Evolutionary conservation across 2,888 invertebrate species (phyloP), one percentile per base, ranked within the genome.

Genomic region (Drosophila subsilvestris): DNA sequence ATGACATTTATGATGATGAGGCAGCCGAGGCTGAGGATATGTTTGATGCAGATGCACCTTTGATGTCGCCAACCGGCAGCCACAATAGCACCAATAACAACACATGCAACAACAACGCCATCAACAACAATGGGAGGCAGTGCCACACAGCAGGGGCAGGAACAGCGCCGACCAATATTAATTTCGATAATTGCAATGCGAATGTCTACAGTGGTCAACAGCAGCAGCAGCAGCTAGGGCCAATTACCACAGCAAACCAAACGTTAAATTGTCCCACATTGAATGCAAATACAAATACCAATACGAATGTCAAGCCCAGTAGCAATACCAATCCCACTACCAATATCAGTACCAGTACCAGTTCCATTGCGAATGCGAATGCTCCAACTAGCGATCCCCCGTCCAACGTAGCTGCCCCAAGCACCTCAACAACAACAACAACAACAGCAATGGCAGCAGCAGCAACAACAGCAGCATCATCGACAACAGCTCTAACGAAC

Each of bases 171-270:
- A 72, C 69, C 76, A 86, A 83, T 79, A 89, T 80, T 81, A 90
- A 90, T 89, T 86, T 89, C 76, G 90, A 90, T 90, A 90, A 91
- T 89, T 89, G 83, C 81, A 90, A 90, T 88, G 84, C 83, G 79
- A 90, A 88, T 86, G 79, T 85, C 76, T 86, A 86, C 71, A 55
- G 76, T 62, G 79, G 84, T 72, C 86, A 89, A 68, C 76, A 63
- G 56, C 72, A 89, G 69, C 79, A 75, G 61, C 79, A 80, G 57
- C 76, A 65, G 66, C 43, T 70, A 75, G 72, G 81, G 73, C 78
- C 83, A 83, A 83, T 78, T 74, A 77, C 66, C 72, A 59, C 80
- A 83, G 71, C 60, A 75, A 77, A 65, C 66, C 78, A 78, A 79
- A 79, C 78, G 72, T 79, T 78, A 77, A 81, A 84, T 82, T 80